phyloP scores from a whole-genome alignment of 2,797 vertebrate genomes.

The Limosa lapponica region DNA sequence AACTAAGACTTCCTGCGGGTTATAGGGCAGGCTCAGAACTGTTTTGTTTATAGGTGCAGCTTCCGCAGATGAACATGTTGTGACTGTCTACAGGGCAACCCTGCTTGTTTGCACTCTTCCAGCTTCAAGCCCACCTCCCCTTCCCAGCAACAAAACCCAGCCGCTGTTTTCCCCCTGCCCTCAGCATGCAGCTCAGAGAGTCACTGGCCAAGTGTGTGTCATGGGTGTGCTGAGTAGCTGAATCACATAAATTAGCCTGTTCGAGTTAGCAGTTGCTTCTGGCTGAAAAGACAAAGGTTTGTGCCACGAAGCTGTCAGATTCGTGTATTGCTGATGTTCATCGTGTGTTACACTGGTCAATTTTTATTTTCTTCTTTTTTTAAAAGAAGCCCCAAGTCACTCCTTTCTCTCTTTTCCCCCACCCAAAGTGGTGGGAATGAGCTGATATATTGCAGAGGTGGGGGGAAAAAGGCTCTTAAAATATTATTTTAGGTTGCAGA shows the following conservation, averaged over 20 bases:
- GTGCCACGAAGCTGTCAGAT: background rate
- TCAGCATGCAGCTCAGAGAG: background rate
- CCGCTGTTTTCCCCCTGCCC: rapidly evolving
- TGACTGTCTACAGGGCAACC: background rate
- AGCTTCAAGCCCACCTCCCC: background rate
- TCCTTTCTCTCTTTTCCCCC: background rate
- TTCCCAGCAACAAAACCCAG: background rate
- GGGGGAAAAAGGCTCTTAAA: background rate
- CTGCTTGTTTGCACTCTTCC: background rate
- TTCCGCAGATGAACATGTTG: background rate
- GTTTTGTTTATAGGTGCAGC: background rate
- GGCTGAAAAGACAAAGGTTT: background rate
- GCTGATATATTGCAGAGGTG: background rate
- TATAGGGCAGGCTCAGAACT: background rate
- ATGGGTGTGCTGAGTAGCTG: background rate
- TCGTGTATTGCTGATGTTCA: background rate
- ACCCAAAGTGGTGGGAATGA: background rate
- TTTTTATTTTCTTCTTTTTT: background rate
- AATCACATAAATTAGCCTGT: background rate
- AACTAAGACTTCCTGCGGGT: background rate
- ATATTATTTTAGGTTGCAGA: background rate
- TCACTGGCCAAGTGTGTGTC: background rate
- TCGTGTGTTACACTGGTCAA: background rate
- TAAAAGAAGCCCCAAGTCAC: background rate
- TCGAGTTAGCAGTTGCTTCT: background rate